A percentile compares a stretch with the other conserved stretches of the same genome.
Conservation (phyloP, 2,888 invertebrate genomes). For the Ophion obscuratus region DNA sequence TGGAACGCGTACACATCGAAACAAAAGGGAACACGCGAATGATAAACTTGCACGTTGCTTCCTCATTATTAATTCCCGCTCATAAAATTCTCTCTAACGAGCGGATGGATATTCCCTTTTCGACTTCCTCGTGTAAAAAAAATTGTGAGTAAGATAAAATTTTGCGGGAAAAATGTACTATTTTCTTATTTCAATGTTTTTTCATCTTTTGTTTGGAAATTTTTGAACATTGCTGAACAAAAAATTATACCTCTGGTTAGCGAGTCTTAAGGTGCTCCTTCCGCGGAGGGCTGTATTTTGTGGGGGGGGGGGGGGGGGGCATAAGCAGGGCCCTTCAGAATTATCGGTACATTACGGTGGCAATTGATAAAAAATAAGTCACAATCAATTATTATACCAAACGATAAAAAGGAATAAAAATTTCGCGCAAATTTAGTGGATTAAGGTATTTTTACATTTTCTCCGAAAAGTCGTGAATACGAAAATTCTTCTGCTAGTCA, state of each 20-base stretch:
- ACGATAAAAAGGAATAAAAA: too few relatives aligned
- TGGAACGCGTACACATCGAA: background rate
- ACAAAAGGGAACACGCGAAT: background rate
- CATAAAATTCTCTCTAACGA: background rate
- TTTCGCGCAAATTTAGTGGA: too few relatives aligned
- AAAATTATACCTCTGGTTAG: background rate
- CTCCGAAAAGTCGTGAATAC: too few relatives aligned
- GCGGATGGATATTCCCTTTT: background rate
- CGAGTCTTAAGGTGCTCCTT: background rate
- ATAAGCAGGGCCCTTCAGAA: too few relatives aligned
- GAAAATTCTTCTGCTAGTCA: too few relatives aligned
- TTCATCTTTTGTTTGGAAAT: constrained; percentile 22
- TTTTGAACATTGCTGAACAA: background rate
- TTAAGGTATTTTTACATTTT: too few relatives aligned
- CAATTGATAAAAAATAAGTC: too few relatives aligned
- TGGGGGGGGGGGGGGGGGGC: too few relatives aligned
- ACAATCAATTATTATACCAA: too few relatives aligned
- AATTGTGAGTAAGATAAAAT: background rate
- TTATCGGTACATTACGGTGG: too few relatives aligned
- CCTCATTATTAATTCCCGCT: background rate
- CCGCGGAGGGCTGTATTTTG: too few relatives aligned
- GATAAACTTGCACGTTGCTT: background rate
- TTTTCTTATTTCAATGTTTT: background rate
- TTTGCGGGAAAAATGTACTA: too few relatives aligned
- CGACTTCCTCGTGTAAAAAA: background rate